Evolutionary conservation across 2,113 vertebrate species (phyloP).

Genomic region (Clarias gariepinus): DNA sequence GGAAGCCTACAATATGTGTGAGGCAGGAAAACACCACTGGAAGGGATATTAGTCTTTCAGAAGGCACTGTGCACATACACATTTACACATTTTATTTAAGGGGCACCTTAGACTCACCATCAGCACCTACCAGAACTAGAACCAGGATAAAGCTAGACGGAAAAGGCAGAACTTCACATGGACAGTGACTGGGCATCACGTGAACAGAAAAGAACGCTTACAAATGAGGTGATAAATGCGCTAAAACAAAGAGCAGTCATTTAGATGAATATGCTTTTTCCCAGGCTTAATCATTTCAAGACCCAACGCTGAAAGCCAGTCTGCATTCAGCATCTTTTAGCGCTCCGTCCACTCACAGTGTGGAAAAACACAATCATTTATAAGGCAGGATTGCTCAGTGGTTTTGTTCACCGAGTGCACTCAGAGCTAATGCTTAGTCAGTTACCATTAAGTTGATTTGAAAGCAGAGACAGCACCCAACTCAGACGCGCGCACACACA

Average conservation of each 20-base stretch:
- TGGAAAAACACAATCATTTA: constrained; percentile 11
- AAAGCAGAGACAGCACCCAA: constrained; percentile 2
- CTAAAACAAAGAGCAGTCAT: neutral
- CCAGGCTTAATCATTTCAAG: neutral
- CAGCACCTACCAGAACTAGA: neutral
- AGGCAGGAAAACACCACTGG: neutral
- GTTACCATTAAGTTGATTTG: constrained; percentile 54
- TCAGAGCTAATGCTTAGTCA: constrained; percentile 46
- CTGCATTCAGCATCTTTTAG: neutral
- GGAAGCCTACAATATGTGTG: neutral
- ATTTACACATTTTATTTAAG: neutral
- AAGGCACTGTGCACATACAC: neutral
- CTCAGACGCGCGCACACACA: neutral
- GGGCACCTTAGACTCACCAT: neutral
- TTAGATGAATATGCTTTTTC: neutral
- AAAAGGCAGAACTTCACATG: neutral
- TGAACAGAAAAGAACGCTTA: no score
- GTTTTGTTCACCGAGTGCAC: constrained; percentile 36
- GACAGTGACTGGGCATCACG: neutral
- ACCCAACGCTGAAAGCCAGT: neutral
- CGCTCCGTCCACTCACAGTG: neutral
- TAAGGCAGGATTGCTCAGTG: constrained; percentile 14
- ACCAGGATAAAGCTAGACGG: neutral
- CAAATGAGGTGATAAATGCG: neutral
- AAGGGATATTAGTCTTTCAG: neutral